A percentile compares a stretch with the other conserved stretches of the same genome.
These are phyloP conservation scores for Fistularia commersonii DNA, from an alignment of 2,797 vertebrate genomes.

Conservation along the genomic window DNA sequence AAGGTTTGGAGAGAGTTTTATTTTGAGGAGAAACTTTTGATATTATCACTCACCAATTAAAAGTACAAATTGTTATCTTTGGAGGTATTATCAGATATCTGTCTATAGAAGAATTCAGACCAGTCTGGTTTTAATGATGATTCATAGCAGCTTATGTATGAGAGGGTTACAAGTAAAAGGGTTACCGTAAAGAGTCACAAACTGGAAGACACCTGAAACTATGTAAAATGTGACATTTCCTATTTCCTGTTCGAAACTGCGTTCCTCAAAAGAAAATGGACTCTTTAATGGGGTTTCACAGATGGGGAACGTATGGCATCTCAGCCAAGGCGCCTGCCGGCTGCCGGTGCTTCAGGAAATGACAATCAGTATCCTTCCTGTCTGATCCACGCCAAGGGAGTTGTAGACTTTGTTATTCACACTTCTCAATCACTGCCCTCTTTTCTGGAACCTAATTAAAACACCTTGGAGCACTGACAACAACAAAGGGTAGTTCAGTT, in stretches of 20 bases:
- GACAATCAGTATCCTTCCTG: conserved; percentile 59
- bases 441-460: not conserved
- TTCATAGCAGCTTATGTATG: not conserved
- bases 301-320: conserved; percentile 21
- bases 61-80: not conserved
- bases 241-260: conserved; percentile 11
- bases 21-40: too few relatives aligned
- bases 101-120: too few relatives aligned
- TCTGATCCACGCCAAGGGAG: not conserved
- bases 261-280: conserved; percentile 9
- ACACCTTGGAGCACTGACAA: conserved; percentile 1
- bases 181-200: not conserved
- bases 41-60: not conserved
- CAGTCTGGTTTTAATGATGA: not conserved
- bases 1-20: too few relatives aligned
- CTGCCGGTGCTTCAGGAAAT: conserved; percentile 29
- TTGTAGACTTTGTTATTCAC: conserved; percentile 15
- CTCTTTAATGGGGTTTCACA: conserved; percentile 1
- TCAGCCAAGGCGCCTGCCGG: conserved; percentile 45
- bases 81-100: not conserved
- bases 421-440: conserved; percentile 19
- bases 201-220: not conserved
- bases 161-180: not conserved
- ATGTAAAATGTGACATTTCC: too few relatives aligned
- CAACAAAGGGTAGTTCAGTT: not conserved